These are phyloP conservation scores for Dasyornis broadbenti DNA, from an alignment of 2,113 vertebrate species.

Conservation along the genomic window DNA sequence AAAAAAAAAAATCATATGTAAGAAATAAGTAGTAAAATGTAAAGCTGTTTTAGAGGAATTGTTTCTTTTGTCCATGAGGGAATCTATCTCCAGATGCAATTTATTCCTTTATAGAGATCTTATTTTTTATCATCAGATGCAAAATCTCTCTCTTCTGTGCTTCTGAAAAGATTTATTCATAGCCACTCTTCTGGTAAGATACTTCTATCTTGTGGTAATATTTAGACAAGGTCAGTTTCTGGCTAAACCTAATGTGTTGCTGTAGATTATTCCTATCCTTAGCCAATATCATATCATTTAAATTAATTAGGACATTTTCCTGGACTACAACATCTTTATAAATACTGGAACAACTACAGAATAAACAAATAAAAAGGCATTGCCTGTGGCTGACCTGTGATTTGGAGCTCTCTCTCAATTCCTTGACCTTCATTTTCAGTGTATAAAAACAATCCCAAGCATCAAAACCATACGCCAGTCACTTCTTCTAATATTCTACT, in stretches of 20 bases:
- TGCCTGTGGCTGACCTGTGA: not conserved
- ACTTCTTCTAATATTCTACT: not conserved
- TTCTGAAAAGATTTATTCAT: not conserved
- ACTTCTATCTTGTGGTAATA: not conserved
- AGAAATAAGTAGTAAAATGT: not conserved
- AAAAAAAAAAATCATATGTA: not conserved
- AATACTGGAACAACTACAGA: conserved; percentile 20
- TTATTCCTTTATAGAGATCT: not conserved
- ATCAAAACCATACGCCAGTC: not conserved
- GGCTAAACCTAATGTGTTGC: not conserved
- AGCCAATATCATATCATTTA: not conserved
- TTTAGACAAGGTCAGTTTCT: not conserved
- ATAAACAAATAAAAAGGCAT: conserved; percentile 37
- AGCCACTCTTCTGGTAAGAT: not conserved
- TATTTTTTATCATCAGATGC: not conserved
- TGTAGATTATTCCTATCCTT: conserved; percentile 3
- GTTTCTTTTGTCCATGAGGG: not conserved
- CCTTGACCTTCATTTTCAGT: not conserved
- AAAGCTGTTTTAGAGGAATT: not conserved
- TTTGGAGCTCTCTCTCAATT: not conserved
- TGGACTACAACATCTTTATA: not conserved
- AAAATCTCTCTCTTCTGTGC: not conserved
- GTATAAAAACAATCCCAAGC: not conserved
- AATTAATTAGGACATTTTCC: conserved; percentile 42
- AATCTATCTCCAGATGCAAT: not conserved